phyloP scores from a whole-genome alignment of 92 coral and sea anemone species.

The Micromussa lordhowensis region DNA sequence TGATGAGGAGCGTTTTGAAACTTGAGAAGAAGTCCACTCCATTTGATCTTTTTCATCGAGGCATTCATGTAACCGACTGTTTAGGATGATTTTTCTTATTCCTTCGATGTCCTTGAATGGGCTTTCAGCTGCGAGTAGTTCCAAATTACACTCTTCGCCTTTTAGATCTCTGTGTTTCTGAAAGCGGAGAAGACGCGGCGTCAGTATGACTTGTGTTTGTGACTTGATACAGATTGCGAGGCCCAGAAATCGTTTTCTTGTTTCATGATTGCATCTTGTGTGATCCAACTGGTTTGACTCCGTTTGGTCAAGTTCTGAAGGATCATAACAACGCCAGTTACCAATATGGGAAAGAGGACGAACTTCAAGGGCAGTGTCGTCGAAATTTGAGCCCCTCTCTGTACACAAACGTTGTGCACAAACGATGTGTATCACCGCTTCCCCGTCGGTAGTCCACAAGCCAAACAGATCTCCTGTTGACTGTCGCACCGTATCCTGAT shows the following conservation, averaged over 20 bases:
- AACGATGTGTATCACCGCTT: slow-evolving; percentile 31
- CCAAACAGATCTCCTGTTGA: slow-evolving; percentile 83
- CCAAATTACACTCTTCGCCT: neutral
- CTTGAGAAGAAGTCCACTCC: neutral
- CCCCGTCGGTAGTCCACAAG: slow-evolving; percentile 62
- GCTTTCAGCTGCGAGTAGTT: neutral
- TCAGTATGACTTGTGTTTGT: neutral
- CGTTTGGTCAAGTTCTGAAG: neutral
- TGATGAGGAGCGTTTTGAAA: neutral
- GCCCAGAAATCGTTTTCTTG: neutral
- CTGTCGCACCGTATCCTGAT: slow-evolving; percentile 46
- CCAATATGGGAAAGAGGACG: slow-evolving; percentile 21
- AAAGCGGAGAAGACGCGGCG: neutral
- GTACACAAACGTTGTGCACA: neutral
- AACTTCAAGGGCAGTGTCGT: neutral
- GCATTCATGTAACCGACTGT: neutral
- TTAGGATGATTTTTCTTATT: neutral
- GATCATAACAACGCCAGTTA: slow-evolving; percentile 8
- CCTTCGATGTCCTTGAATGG: neutral
- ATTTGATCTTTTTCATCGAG: neutral
- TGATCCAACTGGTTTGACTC: neutral
- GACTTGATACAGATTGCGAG: neutral
- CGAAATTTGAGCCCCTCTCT: neutral
- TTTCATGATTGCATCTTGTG: neutral
- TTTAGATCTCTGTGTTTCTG: neutral